Base-by-base conservation (phyloP, 2,888 invertebrate genomes). In the Apamea anceps region DNA sequence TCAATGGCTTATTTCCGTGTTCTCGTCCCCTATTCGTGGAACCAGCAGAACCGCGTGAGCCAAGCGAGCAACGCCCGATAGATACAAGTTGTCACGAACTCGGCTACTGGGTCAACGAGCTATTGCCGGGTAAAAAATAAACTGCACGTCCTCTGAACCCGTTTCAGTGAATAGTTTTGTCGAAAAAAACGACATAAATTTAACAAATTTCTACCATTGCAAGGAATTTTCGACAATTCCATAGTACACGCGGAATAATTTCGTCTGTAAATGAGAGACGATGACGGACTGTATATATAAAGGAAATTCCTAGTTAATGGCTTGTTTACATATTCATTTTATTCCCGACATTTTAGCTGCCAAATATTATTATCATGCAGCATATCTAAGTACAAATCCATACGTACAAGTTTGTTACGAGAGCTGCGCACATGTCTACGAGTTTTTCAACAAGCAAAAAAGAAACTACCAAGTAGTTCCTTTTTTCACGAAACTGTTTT, bases 51-150 rank as follows among this genome's bases (percentile, higher is more conserved):
- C 80, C 83, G 72, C 72, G 74, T 86, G 87, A 88, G 42, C 75
- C 79, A 84, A 89, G 62, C 87, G 88, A 90, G 89, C 92, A 91
- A 87, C 85, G 89, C 86, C 91, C 91, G 90, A 93, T 91, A 93
- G 92, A 93, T 87, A 92, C 88, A 91, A 93, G 89, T 92, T 93
- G 94, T 94, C 95, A 94, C 94, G 93, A 96, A 96, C 93, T 92
- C 94, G 94, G 95, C 93, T 91, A 95, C 92, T 96, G 91, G 96
- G 96, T 96, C 96, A 95, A 95, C 91, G 89, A 93, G 91, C 89
- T 91, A 92, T 92, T 91, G 89, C 88, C 88, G 87, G 88, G 87
- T 89, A 89, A 91, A 90, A 89, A 87, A 90, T 87, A 79, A 75
- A 83, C 81, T 73, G 72, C 75, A 80, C 65, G 75, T 85, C 82